Conservation (phyloP, 1,140 invertebrate genomes). For the Phymastichus coffea region DNA sequence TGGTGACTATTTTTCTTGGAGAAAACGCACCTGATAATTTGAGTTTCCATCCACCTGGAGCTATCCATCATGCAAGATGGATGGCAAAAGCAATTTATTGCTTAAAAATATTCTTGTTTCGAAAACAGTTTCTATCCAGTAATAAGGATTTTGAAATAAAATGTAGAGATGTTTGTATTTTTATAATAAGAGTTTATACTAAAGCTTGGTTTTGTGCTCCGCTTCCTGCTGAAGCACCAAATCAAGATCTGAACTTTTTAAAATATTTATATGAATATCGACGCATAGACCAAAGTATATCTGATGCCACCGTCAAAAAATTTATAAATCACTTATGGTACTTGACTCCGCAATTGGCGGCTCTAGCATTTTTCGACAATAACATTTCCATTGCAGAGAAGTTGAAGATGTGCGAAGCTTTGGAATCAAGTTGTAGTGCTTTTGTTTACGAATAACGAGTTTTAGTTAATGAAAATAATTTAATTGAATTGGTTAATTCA, state of each 20-base stretch:
- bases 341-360: too few species aligned
- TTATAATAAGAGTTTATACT: too few species aligned
- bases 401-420: too few species aligned
- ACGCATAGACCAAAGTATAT: slow-evolving; percentile 19
- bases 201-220: slow-evolving; percentile 35
- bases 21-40: slow-evolving; percentile 26
- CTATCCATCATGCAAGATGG: slow-evolving; percentile 46
- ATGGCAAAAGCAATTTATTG: slow-evolving; percentile 49
- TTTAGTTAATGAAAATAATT: too few species aligned
- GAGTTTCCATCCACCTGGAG: slow-evolving; percentile 34
- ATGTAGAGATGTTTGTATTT: too few species aligned
- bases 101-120: slow-evolving; percentile 48
- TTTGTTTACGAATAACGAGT: too few species aligned
- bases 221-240: slow-evolving; percentile 26
- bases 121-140: too few species aligned
- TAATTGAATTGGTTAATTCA: too few species aligned
- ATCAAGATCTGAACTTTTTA: slow-evolving; percentile 31
- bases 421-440: too few species aligned
- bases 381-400: too few species aligned
- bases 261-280: slow-evolving; percentile 28
- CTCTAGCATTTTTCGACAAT: too few species aligned
- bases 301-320: slow-evolving; percentile 24
- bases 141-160: too few species aligned
- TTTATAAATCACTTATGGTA: slow-evolving; percentile 34
- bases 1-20: slow-evolving; percentile 33